Conservation (phyloP, 2,113 vertebrate species). For the Canis aureus region DNA sequence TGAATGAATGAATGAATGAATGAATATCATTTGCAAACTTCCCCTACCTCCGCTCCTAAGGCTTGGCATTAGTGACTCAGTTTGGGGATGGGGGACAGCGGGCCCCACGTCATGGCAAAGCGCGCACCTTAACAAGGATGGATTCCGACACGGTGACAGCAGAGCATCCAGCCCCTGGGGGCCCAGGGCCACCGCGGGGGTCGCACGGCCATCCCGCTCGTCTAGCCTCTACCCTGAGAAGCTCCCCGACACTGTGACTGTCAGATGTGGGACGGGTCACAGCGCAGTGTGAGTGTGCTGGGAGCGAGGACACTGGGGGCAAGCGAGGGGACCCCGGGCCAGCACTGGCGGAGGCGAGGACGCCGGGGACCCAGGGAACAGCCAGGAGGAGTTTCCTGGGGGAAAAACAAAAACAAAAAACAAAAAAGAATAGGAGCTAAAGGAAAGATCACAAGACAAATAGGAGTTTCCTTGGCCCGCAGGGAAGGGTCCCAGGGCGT, state of each 20-base stretch:
- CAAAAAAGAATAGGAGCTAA: neutral
- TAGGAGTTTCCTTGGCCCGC: neutral
- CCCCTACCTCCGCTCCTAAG: neutral
- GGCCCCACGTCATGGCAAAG: neutral
- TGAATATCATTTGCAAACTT: neutral
- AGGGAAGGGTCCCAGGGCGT: neutral
- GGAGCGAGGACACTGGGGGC: neutral
- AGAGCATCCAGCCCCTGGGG: neutral
- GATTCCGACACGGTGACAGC: too few species aligned
- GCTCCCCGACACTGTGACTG: neutral
- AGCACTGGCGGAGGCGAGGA: neutral
- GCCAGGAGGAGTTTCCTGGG: neutral
- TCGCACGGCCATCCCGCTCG: fast-evolving
- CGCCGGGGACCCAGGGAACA: fast-evolving
- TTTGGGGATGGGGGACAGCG: neutral
- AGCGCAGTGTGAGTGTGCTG: fast-evolving
- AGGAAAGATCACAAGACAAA: neutral
- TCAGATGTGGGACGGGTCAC: neutral
- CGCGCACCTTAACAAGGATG: neutral
- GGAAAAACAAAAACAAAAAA: too few species aligned
- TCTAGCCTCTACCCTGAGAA: neutral
- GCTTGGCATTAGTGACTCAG: neutral
- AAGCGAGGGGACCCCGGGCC: too few species aligned
- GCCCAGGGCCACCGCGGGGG: fast-evolving
- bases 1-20: too few species aligned